Evolutionary conservation across 2,797 vertebrate species (phyloP).

Genomic region (Protosalanx chinensis): DNA sequence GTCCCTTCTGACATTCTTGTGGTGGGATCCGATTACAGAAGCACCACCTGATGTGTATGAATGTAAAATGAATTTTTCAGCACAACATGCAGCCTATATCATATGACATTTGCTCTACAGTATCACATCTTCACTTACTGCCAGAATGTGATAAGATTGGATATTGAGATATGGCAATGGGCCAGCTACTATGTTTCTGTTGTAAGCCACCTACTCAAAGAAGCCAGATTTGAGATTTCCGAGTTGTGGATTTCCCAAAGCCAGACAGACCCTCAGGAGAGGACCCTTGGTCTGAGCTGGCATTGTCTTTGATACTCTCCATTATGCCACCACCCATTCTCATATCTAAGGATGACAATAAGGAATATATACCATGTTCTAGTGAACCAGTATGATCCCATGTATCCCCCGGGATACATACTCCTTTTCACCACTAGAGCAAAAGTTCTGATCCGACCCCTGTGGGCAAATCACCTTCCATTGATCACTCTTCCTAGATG

Average conservation of each 20-base stretch:
- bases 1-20: slow-evolving; percentile 16
- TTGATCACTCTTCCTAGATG: too few species aligned
- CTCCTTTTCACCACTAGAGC: too few species aligned
- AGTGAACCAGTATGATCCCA: too few species aligned
- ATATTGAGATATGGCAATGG: slow-evolving; percentile 15
- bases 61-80: slow-evolving; percentile 18
- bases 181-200: background rate
- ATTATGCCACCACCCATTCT: too few species aligned
- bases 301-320: background rate
- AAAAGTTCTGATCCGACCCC: too few species aligned
- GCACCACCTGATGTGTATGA: background rate
- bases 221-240: background rate
- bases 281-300: slow-evolving; percentile 5
- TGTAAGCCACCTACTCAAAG: background rate
- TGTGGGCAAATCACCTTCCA: too few species aligned
- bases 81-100: slow-evolving; percentile 8
- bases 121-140: background rate
- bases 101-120: slow-evolving; percentile 3
- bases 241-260: slow-evolving; percentile 5
- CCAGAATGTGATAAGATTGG: background rate
- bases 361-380: too few species aligned
- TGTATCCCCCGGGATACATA: too few species aligned
- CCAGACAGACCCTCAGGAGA: background rate
- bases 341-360: too few species aligned
- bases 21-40: background rate